Base-by-base conservation (phyloP, 2,113 vertebrate species). In the Bagarius yarrelli region DNA sequence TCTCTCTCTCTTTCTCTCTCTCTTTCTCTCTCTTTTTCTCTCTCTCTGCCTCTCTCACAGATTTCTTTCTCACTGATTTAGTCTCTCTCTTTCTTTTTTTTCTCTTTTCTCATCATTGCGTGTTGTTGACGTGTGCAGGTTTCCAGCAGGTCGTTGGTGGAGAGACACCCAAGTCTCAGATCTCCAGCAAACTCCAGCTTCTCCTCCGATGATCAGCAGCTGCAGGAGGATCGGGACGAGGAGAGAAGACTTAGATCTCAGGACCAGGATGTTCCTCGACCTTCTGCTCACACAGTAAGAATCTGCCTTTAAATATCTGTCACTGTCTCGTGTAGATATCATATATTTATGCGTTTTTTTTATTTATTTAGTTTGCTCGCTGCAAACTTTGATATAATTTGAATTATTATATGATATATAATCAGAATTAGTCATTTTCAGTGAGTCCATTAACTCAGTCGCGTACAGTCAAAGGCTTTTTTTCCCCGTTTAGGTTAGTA, bases 121-220 rank as follows among this genome's bases (percentile, higher is more conserved):
- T 8, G 4, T 14, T 69, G 1, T 88, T 3, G 14, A 18, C 5
- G 25, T 56, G 53, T 87, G 80, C 73, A 79, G 5, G 25, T 59
- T 5, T 76, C 88, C 53, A 91, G 89, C 81, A 91, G 89, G 79
- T 89, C 92, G 23, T 83, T 91, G 66, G 93, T 95, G 0, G 94
- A 94, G 71, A 91, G 91, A 32, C 93, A 95, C 79, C 67, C 86
- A 50, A 90, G 93, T 84, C 81, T 52, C 64, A 85, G 83, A 81
- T 82, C 88, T 15, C 79, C 12, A 4, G 1, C 5, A 44, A 78
- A 69, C 11, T 0, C 47, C 71, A 60, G 34, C 61, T 25, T 71
- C 13, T 76, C 53, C 23, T 85, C 83, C 15, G 64, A 82, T 11
- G 78, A 80, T 14, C n/a, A 85, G 53, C 76, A 85, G 27, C 57